Evolutionary conservation across 1,140 invertebrate genomes (phyloP).

Genomic region (Drosophila neocordata): DNA sequence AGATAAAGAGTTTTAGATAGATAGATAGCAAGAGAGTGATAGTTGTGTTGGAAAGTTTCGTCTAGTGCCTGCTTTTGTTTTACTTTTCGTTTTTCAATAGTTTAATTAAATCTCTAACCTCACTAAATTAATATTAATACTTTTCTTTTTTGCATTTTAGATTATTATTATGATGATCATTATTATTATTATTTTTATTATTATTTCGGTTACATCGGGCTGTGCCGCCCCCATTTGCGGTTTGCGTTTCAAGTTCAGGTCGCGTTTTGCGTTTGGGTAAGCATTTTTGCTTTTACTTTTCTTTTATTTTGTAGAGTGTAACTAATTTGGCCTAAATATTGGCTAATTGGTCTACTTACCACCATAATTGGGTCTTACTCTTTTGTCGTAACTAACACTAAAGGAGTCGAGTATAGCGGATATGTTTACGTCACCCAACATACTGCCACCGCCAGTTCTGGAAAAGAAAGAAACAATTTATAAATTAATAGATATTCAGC

Average conservation of each 20-base stretch:
- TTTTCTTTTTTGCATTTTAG: background rate
- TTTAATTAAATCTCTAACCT: background rate
- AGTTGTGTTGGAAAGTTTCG: background rate
- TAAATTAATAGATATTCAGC: too few species aligned
- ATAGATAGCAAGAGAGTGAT: background rate
- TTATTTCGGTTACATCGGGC: conserved; percentile 12
- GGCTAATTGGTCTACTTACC: conserved; percentile 87
- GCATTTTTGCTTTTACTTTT: conserved; percentile 12
- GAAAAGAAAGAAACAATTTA: too few species aligned
- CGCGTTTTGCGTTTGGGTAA: conserved; percentile 49
- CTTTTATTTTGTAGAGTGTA: conserved; percentile 24
- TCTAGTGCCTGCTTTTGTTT: conserved; percentile 1
- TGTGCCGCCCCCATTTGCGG: conserved; percentile 35
- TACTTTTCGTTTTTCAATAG: too few species aligned
- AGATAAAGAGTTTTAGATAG: background rate
- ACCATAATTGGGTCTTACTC: conserved; percentile 98
- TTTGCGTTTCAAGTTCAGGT: conserved; percentile 57
- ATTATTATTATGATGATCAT: background rate
- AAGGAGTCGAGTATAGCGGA: conserved; percentile 96
- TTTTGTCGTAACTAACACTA: conserved; percentile 97
- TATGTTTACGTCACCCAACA: conserved; percentile 95
- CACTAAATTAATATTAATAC: background rate
- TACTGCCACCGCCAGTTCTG: conserved; percentile 89
- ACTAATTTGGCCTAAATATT: conserved; percentile 31
- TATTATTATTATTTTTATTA: conserved; percentile 1